Percentiles rank a stretch among this genome's conserved stretches.
phyloP scores from a whole-genome alignment of 2,797 vertebrate genomes.

The Argentina silus region DNA sequence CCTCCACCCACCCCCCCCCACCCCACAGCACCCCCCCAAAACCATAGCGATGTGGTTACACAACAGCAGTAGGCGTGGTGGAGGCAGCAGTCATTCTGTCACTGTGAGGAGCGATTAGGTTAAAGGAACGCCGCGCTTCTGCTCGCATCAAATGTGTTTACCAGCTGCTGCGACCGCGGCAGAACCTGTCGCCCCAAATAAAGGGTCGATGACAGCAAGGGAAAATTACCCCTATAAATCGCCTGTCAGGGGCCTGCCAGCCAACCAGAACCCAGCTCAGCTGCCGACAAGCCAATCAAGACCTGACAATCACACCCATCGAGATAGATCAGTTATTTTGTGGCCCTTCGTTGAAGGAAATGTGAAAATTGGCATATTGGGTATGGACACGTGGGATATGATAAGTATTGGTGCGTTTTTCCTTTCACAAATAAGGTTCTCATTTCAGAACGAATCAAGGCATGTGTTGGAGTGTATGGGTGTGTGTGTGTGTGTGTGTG shows the following conservation, averaged over 20 bases:
- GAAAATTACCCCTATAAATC: slow-evolving; percentile 81
- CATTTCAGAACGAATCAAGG: no score
- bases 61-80: no score
- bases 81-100: slow-evolving; percentile 38
- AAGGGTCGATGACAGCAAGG: slow-evolving; percentile 70
- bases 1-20: no score
- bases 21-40: no score
- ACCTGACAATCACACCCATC: slow-evolving; percentile 18
- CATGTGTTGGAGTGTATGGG: no score
- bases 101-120: slow-evolving; percentile 44
- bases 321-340: neutral
- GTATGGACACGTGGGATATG: neutral
- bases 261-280: slow-evolving; percentile 19
- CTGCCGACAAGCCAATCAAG: slow-evolving; percentile 24
- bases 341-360: neutral
- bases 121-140: slow-evolving; percentile 34
- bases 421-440: no score
- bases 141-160: slow-evolving; percentile 35
- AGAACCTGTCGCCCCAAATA: slow-evolving; percentile 61
- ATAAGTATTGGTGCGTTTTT: no score
- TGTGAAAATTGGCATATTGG: neutral
- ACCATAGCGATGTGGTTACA: no score
- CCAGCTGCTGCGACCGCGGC: slow-evolving; percentile 28
- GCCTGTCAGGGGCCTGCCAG: slow-evolving; percentile 68
- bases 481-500: no score